Evolutionary conservation across 2,888 invertebrate species (phyloP).

Genomic region (Allygus modestus): DNA sequence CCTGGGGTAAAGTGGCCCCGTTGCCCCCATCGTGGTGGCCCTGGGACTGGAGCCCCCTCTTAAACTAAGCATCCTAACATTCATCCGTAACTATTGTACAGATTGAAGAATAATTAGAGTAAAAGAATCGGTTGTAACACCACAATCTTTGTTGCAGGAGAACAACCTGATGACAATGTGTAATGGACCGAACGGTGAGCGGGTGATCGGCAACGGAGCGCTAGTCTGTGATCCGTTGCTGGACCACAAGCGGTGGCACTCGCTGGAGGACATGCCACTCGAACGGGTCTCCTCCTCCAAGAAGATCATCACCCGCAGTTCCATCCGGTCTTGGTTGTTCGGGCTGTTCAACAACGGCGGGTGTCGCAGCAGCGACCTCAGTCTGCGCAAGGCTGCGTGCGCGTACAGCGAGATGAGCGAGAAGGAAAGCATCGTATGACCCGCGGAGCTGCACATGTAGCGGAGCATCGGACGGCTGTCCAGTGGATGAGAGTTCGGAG

Average conservation of each 20-base stretch:
- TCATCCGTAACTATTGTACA: too few species aligned
- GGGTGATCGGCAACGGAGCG: constrained; percentile 69
- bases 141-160: background rate
- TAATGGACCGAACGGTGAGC: constrained; percentile 65
- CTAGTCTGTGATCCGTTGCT: constrained; percentile 75
- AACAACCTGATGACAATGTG: constrained; percentile 62
- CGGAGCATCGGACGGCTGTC: background rate
- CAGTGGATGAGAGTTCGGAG: too few species aligned
- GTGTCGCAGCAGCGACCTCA: constrained; percentile 81
- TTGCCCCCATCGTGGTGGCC: too few species aligned
- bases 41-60: too few species aligned
- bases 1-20: too few species aligned
- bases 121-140: too few species aligned
- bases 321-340: constrained; percentile 85
- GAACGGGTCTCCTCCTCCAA: constrained; percentile 73
- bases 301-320: constrained; percentile 78
- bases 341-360: constrained; percentile 86
- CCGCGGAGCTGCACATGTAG: constrained; percentile 14
- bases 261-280: constrained; percentile 82
- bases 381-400: constrained; percentile 77
- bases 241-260: constrained; percentile 82
- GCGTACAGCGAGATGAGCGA: constrained; percentile 78
- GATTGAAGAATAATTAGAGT: too few species aligned
- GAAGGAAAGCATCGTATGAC: constrained; percentile 79
- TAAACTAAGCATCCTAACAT: too few species aligned